phyloP scores from a whole-genome alignment of 1,140 invertebrate genomes.

The Epicauta chinensis region DNA sequence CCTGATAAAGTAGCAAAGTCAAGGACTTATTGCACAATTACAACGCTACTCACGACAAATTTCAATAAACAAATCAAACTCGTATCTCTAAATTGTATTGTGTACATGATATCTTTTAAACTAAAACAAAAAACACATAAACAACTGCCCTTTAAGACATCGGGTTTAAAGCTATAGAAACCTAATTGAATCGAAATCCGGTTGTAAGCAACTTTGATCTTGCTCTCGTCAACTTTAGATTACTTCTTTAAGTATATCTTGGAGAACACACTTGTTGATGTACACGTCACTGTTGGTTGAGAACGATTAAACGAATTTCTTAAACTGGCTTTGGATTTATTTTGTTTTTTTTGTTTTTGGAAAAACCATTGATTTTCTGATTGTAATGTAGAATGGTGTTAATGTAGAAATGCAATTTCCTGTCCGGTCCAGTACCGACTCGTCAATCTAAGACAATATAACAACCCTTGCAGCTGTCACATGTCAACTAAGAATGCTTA shows the following conservation, averaged over 20 bases:
- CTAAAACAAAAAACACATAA: too few relatives aligned
- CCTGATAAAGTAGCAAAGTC: constrained; percentile 15
- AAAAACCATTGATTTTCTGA: too few relatives aligned
- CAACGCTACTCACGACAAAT: too few relatives aligned
- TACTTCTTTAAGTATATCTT: constrained; percentile 28
- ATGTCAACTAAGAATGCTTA: constrained; percentile 26
- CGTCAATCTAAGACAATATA: constrained; percentile 19
- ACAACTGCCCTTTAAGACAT: too few relatives aligned
- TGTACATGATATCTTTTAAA: too few relatives aligned
- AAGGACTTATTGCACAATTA: constrained; percentile 13
- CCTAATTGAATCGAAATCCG: constrained; percentile 14
- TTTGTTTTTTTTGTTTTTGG: too few relatives aligned
- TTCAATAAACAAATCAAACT: too few relatives aligned
- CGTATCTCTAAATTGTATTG: too few relatives aligned
- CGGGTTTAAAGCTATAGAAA: constrained; percentile 4
- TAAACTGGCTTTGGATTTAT: too few relatives aligned
- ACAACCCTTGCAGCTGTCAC: constrained; percentile 29
- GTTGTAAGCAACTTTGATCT: constrained; percentile 17
- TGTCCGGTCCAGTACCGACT: constrained; percentile 8
- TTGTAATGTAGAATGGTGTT: too few relatives aligned
- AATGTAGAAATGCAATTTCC: constrained; percentile 4
- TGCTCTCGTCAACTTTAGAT: constrained; percentile 30
- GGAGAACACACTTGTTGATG: constrained; percentile 27
- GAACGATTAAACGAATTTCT: too few relatives aligned
- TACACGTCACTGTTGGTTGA: background rate